Percentiles rank a stretch among this genome's conserved stretches.
phyloP scores from a whole-genome alignment of 2,797 vertebrate species.

The Oryzias dopingdopingensis region DNA sequence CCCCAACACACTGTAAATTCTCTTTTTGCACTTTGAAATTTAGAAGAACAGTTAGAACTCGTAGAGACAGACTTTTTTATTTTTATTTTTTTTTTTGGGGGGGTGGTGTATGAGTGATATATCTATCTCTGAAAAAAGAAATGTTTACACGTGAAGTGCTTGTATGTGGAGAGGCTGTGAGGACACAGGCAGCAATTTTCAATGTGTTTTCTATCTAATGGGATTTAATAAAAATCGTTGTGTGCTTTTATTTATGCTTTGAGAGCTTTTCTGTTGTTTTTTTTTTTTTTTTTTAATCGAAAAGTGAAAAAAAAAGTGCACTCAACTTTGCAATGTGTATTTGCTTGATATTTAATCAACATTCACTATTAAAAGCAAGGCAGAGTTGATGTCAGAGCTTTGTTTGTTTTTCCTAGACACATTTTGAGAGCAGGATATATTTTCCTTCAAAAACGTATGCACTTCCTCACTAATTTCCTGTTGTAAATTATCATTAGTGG shows the following conservation, averaged over 20 bases:
- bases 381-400: background rate
- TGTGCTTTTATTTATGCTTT: background rate
- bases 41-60: slow-evolving; percentile 40
- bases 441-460: slow-evolving; percentile 25
- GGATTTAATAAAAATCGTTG: background rate
- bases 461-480: slow-evolving; percentile 4
- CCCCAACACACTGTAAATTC: slow-evolving; percentile 59
- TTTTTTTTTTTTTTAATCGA: background rate
- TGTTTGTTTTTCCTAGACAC: slow-evolving; percentile 16
- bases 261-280: too few relatives aligned
- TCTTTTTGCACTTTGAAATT: slow-evolving; percentile 59
- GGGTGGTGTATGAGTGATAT: slow-evolving; percentile 7
- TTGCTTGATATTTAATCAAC: slow-evolving; percentile 8
- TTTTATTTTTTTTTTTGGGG: too few relatives aligned
- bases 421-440: slow-evolving; percentile 16
- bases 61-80: slow-evolving; percentile 19
- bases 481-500: slow-evolving; percentile 23
- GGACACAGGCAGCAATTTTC: background rate
- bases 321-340: slow-evolving; percentile 21
- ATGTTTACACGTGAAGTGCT: background rate
- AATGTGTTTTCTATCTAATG: slow-evolving; percentile 3
- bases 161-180: background rate
- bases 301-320: background rate
- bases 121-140: slow-evolving; percentile 1
- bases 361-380: slow-evolving; percentile 19